Evolutionary conservation across 2,797 vertebrate species (phyloP).

Genomic region (Characodon lateralis): DNA sequence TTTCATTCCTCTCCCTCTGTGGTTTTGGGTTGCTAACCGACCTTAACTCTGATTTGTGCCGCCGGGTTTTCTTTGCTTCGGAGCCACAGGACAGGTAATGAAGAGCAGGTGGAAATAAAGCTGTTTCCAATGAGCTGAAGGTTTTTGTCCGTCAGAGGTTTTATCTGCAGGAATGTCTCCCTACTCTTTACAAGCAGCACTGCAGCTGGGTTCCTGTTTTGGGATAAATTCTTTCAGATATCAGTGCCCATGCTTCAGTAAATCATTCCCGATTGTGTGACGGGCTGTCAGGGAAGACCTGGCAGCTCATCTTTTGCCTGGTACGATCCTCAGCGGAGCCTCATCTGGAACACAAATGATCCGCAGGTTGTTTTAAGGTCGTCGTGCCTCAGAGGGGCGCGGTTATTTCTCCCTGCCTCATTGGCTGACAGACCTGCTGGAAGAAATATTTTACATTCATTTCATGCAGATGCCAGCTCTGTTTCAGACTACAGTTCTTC

Average conservation of each 20-base stretch:
- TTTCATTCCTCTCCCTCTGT: not conserved
- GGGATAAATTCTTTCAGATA: constrained; percentile 19
- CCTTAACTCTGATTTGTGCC: too few species aligned
- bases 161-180: constrained; percentile 13
- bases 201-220: constrained; percentile 15
- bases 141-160: not conserved
- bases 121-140: constrained; percentile 25
- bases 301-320: constrained; percentile 24
- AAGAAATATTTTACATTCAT: not conserved
- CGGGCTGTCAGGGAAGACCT: constrained; percentile 26
- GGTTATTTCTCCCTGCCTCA: constrained; percentile 3
- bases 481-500: constrained; percentile 24
- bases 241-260: constrained; percentile 18
- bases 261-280: constrained; percentile 23
- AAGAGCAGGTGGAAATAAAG: constrained; percentile 63
- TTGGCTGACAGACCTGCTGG: constrained; percentile 11
- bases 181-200: not conserved
- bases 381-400: constrained; percentile 13
- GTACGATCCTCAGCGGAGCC: not conserved
- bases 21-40: constrained; percentile 11
- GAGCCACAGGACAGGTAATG: constrained; percentile 65
- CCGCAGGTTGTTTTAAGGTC: constrained; percentile 1
- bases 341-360: not conserved
- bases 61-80: constrained; percentile 51
- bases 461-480: constrained; percentile 25